These are phyloP conservation scores for Pammene aurita DNA, from an alignment of 2,888 invertebrate species.

Conservation along the genomic window DNA sequence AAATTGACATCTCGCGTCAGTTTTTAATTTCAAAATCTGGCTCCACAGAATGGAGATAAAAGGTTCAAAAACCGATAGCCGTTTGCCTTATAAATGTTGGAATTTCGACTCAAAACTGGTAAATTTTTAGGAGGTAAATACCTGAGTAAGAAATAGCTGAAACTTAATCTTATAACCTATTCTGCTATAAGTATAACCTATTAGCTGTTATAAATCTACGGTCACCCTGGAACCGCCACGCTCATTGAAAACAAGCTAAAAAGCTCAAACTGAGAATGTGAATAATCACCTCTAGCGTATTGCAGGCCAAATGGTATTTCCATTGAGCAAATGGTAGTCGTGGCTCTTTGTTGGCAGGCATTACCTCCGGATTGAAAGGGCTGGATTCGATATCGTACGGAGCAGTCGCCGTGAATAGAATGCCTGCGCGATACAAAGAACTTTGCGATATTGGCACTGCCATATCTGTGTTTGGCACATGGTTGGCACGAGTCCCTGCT, in stretches of 20 bases:
- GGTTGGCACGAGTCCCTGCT: slow-evolving; percentile 26
- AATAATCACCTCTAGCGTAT: slow-evolving; percentile 55
- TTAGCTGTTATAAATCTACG: too few species aligned
- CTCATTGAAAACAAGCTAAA: slow-evolving; percentile 19
- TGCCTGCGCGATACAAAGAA: slow-evolving; percentile 64
- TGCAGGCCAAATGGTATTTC: slow-evolving; percentile 67
- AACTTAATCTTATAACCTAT: too few species aligned
- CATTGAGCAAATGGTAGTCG: slow-evolving; percentile 64
- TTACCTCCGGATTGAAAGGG: slow-evolving; percentile 65
- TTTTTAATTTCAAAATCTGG: too few species aligned
- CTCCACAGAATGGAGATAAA: too few species aligned
- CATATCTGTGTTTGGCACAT: slow-evolving; percentile 37
- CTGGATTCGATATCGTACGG: slow-evolving; percentile 65
- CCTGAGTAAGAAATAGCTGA: too few species aligned
- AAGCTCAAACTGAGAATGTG: slow-evolving; percentile 37
- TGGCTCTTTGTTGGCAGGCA: slow-evolving; percentile 65
- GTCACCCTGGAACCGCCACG: too few species aligned
- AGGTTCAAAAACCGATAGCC: too few species aligned
- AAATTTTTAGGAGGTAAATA: too few species aligned
- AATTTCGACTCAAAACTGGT: too few species aligned
- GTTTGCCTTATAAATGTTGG: too few species aligned
- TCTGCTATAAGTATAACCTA: too few species aligned
- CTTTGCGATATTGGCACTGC: slow-evolving; percentile 45
- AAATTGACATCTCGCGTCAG: too few species aligned
- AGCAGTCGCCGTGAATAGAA: slow-evolving; percentile 62